Conservation (phyloP, 2,888 invertebrate genomes). For the Drosophila setosimentum region DNA sequence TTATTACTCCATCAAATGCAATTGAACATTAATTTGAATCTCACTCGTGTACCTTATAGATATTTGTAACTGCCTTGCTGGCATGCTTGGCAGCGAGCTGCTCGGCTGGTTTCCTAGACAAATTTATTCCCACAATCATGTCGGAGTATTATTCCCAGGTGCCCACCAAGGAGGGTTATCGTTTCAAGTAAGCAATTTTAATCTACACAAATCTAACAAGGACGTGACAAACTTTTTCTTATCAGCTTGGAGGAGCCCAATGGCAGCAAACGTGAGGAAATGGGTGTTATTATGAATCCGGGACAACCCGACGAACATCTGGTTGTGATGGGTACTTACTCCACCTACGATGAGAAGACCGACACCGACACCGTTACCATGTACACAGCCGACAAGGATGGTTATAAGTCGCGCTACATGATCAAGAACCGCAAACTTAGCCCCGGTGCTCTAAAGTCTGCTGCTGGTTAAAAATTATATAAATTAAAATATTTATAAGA, state of each 20-base stretch:
- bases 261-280: slow-evolving; percentile 83
- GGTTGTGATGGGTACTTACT: slow-evolving; percentile 83
- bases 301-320: slow-evolving; percentile 82
- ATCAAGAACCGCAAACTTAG: slow-evolving; percentile 82
- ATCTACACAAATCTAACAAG: not conserved
- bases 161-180: slow-evolving; percentile 83
- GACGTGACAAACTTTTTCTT: not conserved
- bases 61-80: slow-evolving; percentile 69
- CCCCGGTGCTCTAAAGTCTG: slow-evolving; percentile 74
- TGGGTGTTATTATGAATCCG: slow-evolving; percentile 83
- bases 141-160: slow-evolving; percentile 73
- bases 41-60: slow-evolving; percentile 43
- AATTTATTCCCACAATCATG: slow-evolving; percentile 74
- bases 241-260: slow-evolving; percentile 81
- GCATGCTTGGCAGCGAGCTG: slow-evolving; percentile 65
- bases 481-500: slow-evolving; percentile 12
- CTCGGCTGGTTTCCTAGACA: slow-evolving; percentile 76
- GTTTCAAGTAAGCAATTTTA: slow-evolving; percentile 76
- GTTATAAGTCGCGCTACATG: slow-evolving; percentile 82
- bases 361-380: slow-evolving; percentile 82
- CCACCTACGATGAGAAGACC: slow-evolving; percentile 80
- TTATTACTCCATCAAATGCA: slow-evolving; percentile 25
- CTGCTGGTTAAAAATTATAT: slow-evolving; percentile 71
- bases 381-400: slow-evolving; percentile 85
- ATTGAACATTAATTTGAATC: slow-evolving; percentile 11